A percentile compares a stretch with the other conserved stretches of the same genome.
Conservation (phyloP, 2,797 vertebrate species). For the Orestias chungarensis region DNA sequence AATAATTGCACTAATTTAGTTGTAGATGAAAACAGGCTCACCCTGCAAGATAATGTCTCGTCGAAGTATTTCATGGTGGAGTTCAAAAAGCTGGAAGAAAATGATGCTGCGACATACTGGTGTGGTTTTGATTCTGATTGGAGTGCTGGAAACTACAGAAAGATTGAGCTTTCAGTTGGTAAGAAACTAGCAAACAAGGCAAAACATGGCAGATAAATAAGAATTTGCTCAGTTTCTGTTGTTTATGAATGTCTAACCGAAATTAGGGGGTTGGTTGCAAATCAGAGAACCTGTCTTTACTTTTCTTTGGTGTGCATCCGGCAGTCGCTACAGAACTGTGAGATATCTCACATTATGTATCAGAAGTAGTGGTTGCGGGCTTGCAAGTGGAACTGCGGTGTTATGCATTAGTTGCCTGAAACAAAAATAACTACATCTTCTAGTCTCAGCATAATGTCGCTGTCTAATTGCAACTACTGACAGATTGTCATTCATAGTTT, state of each 20-base stretch:
- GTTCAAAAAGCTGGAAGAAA: constrained; percentile 37
- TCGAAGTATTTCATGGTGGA: constrained; percentile 42
- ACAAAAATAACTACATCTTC: neutral
- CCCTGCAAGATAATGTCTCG: constrained; percentile 8
- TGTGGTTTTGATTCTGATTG: constrained; percentile 43
- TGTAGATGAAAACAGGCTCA: constrained; percentile 27
- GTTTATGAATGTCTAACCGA: neutral
- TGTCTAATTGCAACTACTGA: neutral
- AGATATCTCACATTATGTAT: constrained; percentile 1
- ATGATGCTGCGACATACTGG: constrained; percentile 60
- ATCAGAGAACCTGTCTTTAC: neutral
- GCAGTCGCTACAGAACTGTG: neutral
- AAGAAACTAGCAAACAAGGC: neutral
- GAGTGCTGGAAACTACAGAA: constrained; percentile 18
- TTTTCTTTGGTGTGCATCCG: neutral
- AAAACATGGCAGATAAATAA: neutral
- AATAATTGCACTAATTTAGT: constrained; percentile 14
- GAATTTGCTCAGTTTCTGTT: neutral
- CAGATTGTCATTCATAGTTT: neutral
- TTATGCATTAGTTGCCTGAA: neutral
- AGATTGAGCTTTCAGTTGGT: constrained; percentile 33
- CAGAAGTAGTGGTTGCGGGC: no score
- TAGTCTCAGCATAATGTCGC: neutral
- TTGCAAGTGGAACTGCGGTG: neutral
- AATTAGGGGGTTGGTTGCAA: neutral